Conservation (phyloP, 2,113 vertebrate species). For the Danio rerio region DNA sequence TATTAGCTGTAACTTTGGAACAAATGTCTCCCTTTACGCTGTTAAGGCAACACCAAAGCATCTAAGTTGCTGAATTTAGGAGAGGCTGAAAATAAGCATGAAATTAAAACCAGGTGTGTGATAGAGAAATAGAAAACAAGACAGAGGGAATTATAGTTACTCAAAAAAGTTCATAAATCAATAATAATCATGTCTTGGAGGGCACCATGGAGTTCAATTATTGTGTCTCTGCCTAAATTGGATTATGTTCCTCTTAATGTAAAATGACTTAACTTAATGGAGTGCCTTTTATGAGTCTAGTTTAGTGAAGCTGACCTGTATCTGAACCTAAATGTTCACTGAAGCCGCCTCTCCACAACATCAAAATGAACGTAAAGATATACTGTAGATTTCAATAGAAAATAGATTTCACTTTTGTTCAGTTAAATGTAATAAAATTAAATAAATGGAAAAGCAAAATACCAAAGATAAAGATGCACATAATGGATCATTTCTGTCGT, state of each 20-base stretch:
- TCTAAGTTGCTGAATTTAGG: slow-evolving; percentile 25
- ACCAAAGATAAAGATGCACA: neutral
- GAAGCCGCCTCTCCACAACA: neutral
- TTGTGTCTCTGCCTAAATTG: neutral
- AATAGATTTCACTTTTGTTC: neutral
- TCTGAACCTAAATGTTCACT: neutral
- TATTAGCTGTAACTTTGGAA: slow-evolving; percentile 41
- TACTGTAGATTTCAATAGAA: neutral
- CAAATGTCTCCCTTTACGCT: slow-evolving; percentile 37
- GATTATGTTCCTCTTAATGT: slow-evolving; percentile 3
- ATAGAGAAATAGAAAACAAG: slow-evolving; percentile 19
- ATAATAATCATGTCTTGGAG: neutral
- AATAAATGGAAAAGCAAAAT: neutral
- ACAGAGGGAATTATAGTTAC: neutral
- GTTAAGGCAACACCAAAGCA: slow-evolving; percentile 22
- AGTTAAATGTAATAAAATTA: neutral
- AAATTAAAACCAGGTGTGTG: slow-evolving; percentile 46
- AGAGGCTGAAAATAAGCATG: slow-evolving; percentile 39
- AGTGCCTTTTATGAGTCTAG: neutral
- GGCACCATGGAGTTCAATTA: slow-evolving; percentile 1
- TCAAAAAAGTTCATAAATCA: neutral
- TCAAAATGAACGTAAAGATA: neutral
- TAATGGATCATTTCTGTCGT: neutral
- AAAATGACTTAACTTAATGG: neutral
- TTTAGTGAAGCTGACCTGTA: slow-evolving; percentile 17